Evolutionary conservation across 2,797 vertebrate genomes (phyloP), one percentile per base, ranked within the genome.

Genomic region (Peromyscus aztecus): DNA sequence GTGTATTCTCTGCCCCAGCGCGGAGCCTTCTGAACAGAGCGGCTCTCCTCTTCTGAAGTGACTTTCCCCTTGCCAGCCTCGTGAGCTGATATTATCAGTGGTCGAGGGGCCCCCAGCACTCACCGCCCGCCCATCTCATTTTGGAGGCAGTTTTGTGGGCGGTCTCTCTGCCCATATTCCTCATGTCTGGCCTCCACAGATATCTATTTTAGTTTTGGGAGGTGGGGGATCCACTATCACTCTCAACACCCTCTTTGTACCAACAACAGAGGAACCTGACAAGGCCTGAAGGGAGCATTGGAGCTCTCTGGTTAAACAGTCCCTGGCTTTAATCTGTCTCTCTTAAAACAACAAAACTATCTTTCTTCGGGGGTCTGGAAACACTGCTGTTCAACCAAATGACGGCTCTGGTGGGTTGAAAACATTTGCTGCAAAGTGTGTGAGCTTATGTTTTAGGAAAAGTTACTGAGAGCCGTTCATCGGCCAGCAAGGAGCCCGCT

Each of bases 261-360:
- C 95, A 92, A 91, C 94, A 90, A 80, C 89, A 88, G 96, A 95
- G 91, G 92, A 95, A 91, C 90, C 95, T 0, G 4, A 57, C 52
- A 12, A 71, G 73, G 61, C 71, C 76, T 43, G 24, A 89, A 90
- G 97, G 76, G 49, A 94, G 83, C 71, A 14, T 13, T 81, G 37
- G 24, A 27, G 52, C 34, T 37, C 86, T 82, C 95, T 92, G 75
- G 75, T 94, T 92, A 87, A 93, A 95, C 87, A 93, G 94, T 77
- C 95, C 92, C 91, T 83, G 91, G 80, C 97, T 97, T 97, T 96
- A 95, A 97, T 97, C 97, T 96, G 80, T 94, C 95, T 96, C 94
- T 89, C 90, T 97, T 97, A 97, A 97, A 97, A 96, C 95, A 96
- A 97, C 97, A 97, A 78, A 96, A 96, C 94, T 98, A 95, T 96